A percentile compares a stretch with the other conserved stretches of the same genome.
Conservation (phyloP, 2,888 invertebrate genomes). For the Hydropsyche betteni region DNA sequence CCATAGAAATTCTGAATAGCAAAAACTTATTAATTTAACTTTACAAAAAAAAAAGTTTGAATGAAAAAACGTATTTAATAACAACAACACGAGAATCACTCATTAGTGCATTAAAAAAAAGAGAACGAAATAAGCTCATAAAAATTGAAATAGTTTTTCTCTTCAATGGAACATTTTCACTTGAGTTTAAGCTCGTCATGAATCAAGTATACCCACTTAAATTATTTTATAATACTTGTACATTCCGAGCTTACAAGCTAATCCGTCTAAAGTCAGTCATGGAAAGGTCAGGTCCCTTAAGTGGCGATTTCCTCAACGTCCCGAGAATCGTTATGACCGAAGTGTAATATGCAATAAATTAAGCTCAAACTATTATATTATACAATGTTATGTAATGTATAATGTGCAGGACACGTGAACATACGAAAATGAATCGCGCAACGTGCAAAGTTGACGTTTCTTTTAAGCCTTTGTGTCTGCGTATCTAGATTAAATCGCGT, state of each 20-base stretch:
- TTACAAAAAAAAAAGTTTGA: not conserved
- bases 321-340: not conserved
- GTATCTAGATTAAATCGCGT: no score
- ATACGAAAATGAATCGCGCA: no score
- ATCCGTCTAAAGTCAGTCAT: constrained; percentile 8
- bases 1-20: no score
- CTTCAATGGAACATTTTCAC: no score
- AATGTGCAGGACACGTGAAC: no score
- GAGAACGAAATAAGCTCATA: not conserved
- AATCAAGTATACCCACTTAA: not conserved
- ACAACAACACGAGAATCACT: constrained; percentile 16
- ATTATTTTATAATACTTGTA: not conserved
- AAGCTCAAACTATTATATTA: not conserved
- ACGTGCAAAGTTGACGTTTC: no score
- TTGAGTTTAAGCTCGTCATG: no score
- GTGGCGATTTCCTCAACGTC: constrained; percentile 6
- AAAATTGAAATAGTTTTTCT: no score
- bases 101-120: constrained; percentile 10
- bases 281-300: constrained; percentile 16
- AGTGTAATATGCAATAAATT: constrained; percentile 13
- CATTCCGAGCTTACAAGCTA: constrained; percentile 1
- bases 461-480: no score
- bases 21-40: no score
- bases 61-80: not conserved
- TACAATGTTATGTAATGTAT: no score